Evolutionary conservation across 2,797 vertebrate genomes (phyloP).

Genomic region (Ctenopoma multispine): DNA sequence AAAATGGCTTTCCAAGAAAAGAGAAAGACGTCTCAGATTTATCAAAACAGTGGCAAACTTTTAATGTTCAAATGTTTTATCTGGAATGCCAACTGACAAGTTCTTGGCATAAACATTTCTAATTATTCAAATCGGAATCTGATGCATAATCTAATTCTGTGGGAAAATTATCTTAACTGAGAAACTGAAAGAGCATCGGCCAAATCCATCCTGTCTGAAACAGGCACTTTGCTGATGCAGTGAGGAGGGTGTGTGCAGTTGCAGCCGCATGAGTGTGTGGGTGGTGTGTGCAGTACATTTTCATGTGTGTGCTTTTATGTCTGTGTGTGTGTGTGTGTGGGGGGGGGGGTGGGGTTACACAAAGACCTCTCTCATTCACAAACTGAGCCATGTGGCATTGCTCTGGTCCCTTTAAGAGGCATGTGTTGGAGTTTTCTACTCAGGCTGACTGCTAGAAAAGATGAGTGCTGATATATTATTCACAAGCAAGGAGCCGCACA

Average conservation of each 20-base stretch:
- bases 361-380: constrained; percentile 71
- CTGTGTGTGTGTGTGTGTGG: background rate
- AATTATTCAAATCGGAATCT: constrained; percentile 49
- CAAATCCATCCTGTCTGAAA: constrained; percentile 55
- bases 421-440: constrained; percentile 68
- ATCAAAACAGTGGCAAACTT: constrained; percentile 39
- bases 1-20: constrained; percentile 52
- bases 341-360: constrained; percentile 28
- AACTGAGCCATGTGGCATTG: constrained; percentile 66
- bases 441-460: constrained; percentile 71
- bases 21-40: constrained; percentile 21
- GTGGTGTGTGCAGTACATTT: constrained; percentile 51
- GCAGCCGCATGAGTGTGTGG: constrained; percentile 60
- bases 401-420: constrained; percentile 68
- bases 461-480: constrained; percentile 78
- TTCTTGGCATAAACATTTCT: constrained; percentile 39
- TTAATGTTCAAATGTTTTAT: constrained; percentile 41
- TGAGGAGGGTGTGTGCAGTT: constrained; percentile 56
- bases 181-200: constrained; percentile 21
- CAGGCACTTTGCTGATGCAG: constrained; percentile 65
- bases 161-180: constrained; percentile 29
- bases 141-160: constrained; percentile 42
- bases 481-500: constrained; percentile 62
- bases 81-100: constrained; percentile 26
- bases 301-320: constrained; percentile 32